Evolutionary conservation across 2,888 invertebrate genomes (phyloP), one percentile per base, ranked within the genome.

Genomic region (Scaptomyza caliginosa): DNA sequence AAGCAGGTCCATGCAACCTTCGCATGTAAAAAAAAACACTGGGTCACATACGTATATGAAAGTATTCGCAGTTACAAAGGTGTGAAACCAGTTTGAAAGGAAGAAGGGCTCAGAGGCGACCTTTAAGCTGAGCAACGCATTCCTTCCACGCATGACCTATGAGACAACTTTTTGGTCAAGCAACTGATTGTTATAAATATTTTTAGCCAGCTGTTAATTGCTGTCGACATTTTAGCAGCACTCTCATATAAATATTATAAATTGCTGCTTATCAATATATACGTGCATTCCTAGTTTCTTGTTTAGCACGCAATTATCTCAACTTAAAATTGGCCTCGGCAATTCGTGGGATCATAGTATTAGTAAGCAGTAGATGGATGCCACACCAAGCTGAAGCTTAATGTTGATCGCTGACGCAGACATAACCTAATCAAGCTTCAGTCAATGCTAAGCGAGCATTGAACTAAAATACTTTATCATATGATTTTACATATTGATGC

Each of bases 301-400:
- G 28, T 71, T 71, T 40, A 76, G 77, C 68, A 62, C 50, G 63
- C 63, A 73, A 75, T 76, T 72, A 75, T 52, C 51, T 48, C 26
- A 50, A 39, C 23, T 70, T 54, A 39, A 39, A 32, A 58, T 40
- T 69, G 60, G 70, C 73, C 66, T 74, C 40, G 65, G 60, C 48
- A 52, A 55, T 45, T 36, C 38, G 48, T 64, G 11, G 34, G 24
- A 51, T 58, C 50, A n/a, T 17, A 26, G 42, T 34, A 39, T 63
- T 67, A 48, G 49, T 32, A n/a, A 8, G 2, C 7, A 24, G 50
- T 23, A 19, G 30, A 16, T 32, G 32, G 26, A 43, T 19, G 30
- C 39, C 43, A 63, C 38, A 67, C 28, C n/a, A 17, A 40, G 32
- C 24, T 54, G 5, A 8, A 34, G 48, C 34, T 54, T 39, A 60